Base-by-base conservation (phyloP, 1,140 invertebrate species). In the Marisa cornuarietis region DNA sequence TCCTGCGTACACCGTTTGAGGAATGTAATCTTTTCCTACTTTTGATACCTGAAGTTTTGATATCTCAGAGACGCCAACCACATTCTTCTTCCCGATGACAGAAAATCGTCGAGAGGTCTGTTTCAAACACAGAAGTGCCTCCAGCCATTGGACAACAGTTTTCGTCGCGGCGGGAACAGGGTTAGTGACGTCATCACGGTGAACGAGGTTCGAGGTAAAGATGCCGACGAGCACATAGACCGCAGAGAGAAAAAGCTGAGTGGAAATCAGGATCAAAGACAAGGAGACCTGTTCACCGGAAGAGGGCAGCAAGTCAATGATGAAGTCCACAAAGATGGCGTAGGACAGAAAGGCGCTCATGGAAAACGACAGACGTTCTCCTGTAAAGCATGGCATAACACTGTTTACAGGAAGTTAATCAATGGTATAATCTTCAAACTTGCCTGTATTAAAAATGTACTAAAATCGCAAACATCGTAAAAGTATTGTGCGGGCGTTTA, bases 361-460 rank as follows among this genome's bases (percentile, higher is more conserved):
- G 16, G 51, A 65, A 51, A 83, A 79, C 5, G 65, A 75, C 13
- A 81, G 31, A 49, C 79, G 80, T 54, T 83, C 82, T 13, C 82
- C 82, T 42, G 31, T 42, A 42, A 42, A 42, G 6, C 31, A 42
- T 42, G 31, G 31, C 31, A 42, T 42, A 42, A 6, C 31, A 42
- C 31, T 42, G 31, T 6, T 42, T 42, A 42, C 31, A 42, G 31
- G 3, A 42, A 6, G 31, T 42, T 42, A 42, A 42, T 42, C 31
- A 42, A 42, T 42, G 31, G 31, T 6, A 42, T 42, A 42, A 4
- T 42, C 0, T 42, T 42, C 31, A 42, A 42, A 42, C 31, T 42
- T 42, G 6, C 31, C 31, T 42, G 31, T n/a, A n/a, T n/a, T n/a
- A 42, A 1, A 42, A 42, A 42, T 42, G 2, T 42, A 42, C 31